Percentiles rank a stretch among this genome's conserved stretches.
Conservation (phyloP, 2,113 vertebrate species). For the Elaphurus davidianus region DNA sequence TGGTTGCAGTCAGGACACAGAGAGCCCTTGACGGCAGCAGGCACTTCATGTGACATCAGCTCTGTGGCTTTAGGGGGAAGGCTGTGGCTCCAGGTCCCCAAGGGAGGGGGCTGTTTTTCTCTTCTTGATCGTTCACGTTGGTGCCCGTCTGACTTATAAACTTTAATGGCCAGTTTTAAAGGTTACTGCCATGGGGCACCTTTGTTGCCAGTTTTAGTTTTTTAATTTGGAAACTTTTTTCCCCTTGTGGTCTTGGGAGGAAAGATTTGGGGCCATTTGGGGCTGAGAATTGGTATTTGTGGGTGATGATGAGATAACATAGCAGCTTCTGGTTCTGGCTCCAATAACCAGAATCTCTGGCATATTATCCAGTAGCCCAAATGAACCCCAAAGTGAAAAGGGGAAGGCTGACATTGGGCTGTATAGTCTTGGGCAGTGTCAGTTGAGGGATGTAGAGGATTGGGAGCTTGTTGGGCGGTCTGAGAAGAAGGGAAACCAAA, state of each 20-base stretch:
- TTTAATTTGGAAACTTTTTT: slow-evolving; percentile 89
- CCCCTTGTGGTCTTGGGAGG: slow-evolving; percentile 83
- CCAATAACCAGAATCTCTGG: slow-evolving; percentile 55
- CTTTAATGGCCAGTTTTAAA: slow-evolving; percentile 88
- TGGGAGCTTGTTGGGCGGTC: not conserved
- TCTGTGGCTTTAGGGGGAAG: slow-evolving; percentile 83
- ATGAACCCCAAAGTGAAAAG: slow-evolving; percentile 59
- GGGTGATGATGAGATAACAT: slow-evolving; percentile 80
- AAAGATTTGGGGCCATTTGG: slow-evolving; percentile 80
- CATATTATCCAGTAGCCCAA: slow-evolving; percentile 27
- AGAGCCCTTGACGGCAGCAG: slow-evolving; percentile 78
- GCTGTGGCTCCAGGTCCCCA: slow-evolving; percentile 80
- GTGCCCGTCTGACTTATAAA: slow-evolving; percentile 88
- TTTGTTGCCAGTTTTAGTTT: slow-evolving; percentile 87
- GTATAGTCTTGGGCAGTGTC: not conserved
- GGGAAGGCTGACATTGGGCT: not conserved
- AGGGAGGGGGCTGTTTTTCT: slow-evolving; percentile 83
- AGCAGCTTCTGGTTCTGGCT: slow-evolving; percentile 74
- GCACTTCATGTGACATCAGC: slow-evolving; percentile 82
- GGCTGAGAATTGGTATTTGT: slow-evolving; percentile 77
- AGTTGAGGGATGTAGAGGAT: not conserved
- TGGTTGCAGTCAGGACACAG: slow-evolving; percentile 70
- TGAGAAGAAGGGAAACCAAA: not conserved
- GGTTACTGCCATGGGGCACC: slow-evolving; percentile 85
- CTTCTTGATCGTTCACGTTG: slow-evolving; percentile 72